A percentile compares a stretch with the other conserved stretches of the same genome.
Conservation (phyloP, 2,113 vertebrate genomes). For the Sardina pilchardus region DNA sequence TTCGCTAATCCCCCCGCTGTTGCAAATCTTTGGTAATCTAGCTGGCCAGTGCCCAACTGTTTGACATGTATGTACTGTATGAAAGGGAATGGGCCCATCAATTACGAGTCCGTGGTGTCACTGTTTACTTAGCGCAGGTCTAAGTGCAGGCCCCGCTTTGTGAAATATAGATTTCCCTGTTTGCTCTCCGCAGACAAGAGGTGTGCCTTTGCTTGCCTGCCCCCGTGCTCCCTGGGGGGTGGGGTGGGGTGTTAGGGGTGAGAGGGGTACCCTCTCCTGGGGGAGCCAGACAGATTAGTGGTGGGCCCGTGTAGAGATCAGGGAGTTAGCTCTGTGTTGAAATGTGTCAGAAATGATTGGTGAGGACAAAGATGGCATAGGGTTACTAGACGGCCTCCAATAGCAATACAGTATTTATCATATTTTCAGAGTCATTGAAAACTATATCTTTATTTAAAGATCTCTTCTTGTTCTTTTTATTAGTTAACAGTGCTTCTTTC, state of each 20-base stretch:
- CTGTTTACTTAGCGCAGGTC: conserved; percentile 69
- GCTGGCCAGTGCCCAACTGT: conserved; percentile 63
- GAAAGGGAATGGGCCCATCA: conserved; percentile 67
- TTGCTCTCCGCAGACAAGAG: conserved; percentile 63
- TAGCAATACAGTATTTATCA: too few species aligned
- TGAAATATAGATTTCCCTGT: conserved; percentile 62
- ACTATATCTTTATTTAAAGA: too few species aligned
- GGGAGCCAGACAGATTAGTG: conserved; percentile 62
- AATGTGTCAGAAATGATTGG: neutral
- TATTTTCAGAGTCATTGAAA: too few species aligned
- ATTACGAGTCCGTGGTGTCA: conserved; percentile 59
- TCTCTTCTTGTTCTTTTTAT: too few species aligned
- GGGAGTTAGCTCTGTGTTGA: neutral
- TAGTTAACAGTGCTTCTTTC: too few species aligned
- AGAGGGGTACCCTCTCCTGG: conserved; percentile 34
- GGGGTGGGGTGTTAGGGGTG: neutral
- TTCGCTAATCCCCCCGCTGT: conserved; percentile 69
- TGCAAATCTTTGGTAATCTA: conserved; percentile 74
- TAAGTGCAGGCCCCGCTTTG: conserved; percentile 62
- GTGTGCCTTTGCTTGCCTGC: conserved; percentile 59
- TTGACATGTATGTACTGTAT: conserved; percentile 77
- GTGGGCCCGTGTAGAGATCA: conserved; percentile 50
- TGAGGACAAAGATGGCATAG: too few species aligned
- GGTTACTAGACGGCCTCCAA: neutral
- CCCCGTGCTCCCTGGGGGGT: conserved; percentile 57